Percentiles rank a stretch among this genome's conserved stretches.
Evolutionary conservation across 2,797 vertebrate species (phyloP).

Genomic region (Nasua narica): DNA sequence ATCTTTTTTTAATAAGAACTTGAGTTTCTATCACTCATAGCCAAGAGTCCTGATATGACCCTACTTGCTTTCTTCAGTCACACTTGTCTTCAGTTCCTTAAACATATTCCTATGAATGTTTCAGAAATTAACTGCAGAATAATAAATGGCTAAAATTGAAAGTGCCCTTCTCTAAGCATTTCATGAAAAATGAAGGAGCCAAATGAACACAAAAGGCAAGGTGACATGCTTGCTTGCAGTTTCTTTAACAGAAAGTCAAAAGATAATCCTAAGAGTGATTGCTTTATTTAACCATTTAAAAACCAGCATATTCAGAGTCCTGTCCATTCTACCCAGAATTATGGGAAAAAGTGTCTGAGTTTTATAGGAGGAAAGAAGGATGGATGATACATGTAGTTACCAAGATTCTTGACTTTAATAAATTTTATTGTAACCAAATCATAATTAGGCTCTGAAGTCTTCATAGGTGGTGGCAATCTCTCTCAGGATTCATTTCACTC

Average conservation of each 20-base stretch:
- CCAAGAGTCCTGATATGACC: not conserved
- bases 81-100: constrained; percentile 7
- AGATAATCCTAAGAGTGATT: not conserved
- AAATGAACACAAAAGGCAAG: not conserved
- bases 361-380: not conserved
- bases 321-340: not conserved
- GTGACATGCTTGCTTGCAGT: not conserved
- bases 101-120: not conserved
- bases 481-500: not conserved
- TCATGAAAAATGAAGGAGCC: not conserved
- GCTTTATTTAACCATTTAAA: not conserved
- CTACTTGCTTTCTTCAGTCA: not conserved
- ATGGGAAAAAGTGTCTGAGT: not conserved
- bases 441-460: not conserved
- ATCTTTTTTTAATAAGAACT: not conserved
- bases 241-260: not conserved
- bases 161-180: not conserved
- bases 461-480: not conserved
- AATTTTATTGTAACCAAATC: not conserved
- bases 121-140: constrained; percentile 22
- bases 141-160: constrained; percentile 7
- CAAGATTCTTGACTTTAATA: not conserved
- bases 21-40: not conserved
- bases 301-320: not conserved
- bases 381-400: not conserved